Evolutionary conservation across 37 sponge, comb jelly and placozoan genomes (phyloP).

Genomic region (Beroe ovata): DNA sequence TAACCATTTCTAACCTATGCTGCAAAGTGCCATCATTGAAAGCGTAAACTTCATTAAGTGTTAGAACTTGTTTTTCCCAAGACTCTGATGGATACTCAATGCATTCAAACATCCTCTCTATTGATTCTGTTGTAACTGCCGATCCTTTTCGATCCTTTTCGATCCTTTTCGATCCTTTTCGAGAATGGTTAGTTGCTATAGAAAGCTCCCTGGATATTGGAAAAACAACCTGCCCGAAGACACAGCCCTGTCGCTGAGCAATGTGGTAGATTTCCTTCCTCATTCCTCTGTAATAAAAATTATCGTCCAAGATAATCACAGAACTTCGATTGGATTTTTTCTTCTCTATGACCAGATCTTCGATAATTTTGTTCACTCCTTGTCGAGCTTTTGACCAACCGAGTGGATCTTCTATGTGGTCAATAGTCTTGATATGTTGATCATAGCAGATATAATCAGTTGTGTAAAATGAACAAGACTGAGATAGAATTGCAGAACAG

Average conservation of each 20-base stretch:
- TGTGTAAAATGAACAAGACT: not conserved
- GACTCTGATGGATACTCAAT: constrained; percentile 36
- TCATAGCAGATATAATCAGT: constrained; percentile 36
- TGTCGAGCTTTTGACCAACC: constrained; percentile 35
- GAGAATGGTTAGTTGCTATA: not conserved
- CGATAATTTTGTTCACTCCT: not conserved
- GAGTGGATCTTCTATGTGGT: not conserved
- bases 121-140: constrained; percentile 12
- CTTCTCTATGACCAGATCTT: not conserved
- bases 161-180: too few species aligned
- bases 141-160: not conserved
- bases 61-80: constrained; percentile 57
- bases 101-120: not conserved
- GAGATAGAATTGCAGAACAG: not conserved
- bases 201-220: not conserved
- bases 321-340: not conserved
- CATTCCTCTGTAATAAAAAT: constrained; percentile 49
- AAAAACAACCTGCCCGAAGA: constrained; percentile 49
- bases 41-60: not conserved
- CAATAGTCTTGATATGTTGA: not conserved
- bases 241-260: constrained; percentile 24
- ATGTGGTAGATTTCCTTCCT: constrained; percentile 42
- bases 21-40: not conserved
- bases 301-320: constrained; percentile 22
- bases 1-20: not conserved